Evolutionary conservation across 2,113 vertebrate species (phyloP).

Genomic region (Chamaea fasciata): DNA sequence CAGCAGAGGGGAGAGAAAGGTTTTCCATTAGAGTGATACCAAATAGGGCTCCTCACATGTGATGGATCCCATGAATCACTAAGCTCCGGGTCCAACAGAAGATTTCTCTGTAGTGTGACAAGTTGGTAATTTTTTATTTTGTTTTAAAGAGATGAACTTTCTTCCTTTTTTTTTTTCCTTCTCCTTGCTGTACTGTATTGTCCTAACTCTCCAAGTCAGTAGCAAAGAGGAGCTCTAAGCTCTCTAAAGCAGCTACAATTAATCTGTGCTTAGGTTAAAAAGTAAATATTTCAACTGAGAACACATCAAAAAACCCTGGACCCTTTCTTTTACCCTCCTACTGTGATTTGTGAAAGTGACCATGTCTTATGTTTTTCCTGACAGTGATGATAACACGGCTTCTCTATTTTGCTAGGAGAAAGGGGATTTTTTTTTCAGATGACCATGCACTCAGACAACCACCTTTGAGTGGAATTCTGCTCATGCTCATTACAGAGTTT

Average conservation of each 20-base stretch:
- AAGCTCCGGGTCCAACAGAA: neutral
- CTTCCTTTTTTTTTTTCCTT: rapidly evolving
- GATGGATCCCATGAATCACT: neutral
- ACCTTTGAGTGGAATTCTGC: neutral
- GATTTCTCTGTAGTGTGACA: neutral
- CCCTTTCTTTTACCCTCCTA: neutral
- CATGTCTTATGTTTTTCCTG: neutral
- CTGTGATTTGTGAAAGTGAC: neutral
- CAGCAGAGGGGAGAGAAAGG: neutral
- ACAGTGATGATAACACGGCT: neutral
- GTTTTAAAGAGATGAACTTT: neutral
- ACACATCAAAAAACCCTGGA: rapidly evolving
- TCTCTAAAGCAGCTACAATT: neutral
- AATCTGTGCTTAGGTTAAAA: neutral
- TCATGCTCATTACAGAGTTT: neutral
- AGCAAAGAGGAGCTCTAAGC: neutral
- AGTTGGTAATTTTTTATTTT: neutral
- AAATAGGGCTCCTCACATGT: neutral
- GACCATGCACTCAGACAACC: neutral
- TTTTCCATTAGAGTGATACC: neutral
- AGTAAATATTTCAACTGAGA: neutral
- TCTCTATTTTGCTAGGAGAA: neutral
- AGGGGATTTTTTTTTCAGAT: neutral
- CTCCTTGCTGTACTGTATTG: neutral
- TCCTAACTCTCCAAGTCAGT: neutral